Base-by-base conservation (phyloP, 1,140 invertebrate species). In the Pseudomyrmex gracilis region DNA sequence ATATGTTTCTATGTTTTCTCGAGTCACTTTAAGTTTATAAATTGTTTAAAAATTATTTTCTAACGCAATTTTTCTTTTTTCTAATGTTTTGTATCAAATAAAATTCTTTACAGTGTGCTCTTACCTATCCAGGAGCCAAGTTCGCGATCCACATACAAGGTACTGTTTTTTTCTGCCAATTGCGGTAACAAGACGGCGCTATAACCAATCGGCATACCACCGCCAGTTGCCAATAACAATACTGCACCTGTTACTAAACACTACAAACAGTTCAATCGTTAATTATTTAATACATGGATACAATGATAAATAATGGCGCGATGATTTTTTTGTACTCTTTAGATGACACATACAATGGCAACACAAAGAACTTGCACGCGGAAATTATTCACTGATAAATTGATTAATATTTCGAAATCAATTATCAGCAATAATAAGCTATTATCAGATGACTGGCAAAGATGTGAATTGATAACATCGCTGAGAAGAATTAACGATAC, bases 191-290 rank as follows among this genome's bases (percentile, higher is more conserved):
- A 91, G n/a, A 96, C 95, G 0, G 96, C 96, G 9, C 96, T 96
- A 92, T 95, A 96, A 60, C 96, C 96, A 84, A 96, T 97, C 8
- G 97, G 97, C 94, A 97, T 96, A 2, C 96, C 96, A 64, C 95
- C 96, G 24, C 95, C 96, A 5, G 95, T 96, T 1, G 96, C 95
- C 68, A 96, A 92, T 57, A 97, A 90, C 22, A 97, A 93, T 45
- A 97, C 95, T 0, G 96, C 96, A 76, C 96, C 95, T 67, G 96
- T 96, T 82, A 97, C 95, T 34, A 97, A 87, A 88, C 95, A 96
- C 96, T 97, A 90, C 20, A 91, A 92, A 64, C 45, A 82, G 45
- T 73, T 8, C 22, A 73, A 74, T n/a, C 10, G 12, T 82, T 53
- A 61, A 17, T 63, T 15, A 51, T 47, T 57, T 43, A 24, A 3